These are phyloP conservation scores for Parasteatoda lunata DNA, from an alignment of 2,888 invertebrate genomes.

Conservation along the genomic window DNA sequence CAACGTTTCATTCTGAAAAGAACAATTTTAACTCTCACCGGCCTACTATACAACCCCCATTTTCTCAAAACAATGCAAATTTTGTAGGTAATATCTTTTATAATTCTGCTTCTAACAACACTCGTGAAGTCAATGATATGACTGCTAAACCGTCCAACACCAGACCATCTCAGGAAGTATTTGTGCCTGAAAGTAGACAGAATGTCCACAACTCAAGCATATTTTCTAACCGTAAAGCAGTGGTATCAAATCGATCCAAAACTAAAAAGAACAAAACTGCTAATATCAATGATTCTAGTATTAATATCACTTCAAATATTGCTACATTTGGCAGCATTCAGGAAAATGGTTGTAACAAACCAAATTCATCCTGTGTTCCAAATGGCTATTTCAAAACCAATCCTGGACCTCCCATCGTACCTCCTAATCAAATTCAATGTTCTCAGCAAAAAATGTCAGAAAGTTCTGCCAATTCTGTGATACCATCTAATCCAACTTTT, in stretches of 20 bases:
- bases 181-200: constrained; percentile 57
- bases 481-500: constrained; percentile 54
- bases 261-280: constrained; percentile 48
- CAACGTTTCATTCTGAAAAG: constrained; percentile 58
- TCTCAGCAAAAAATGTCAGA: constrained; percentile 54
- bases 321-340: constrained; percentile 33
- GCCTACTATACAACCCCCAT: constrained; percentile 34
- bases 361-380: constrained; percentile 46
- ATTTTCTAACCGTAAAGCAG: constrained; percentile 41
- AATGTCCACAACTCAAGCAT: constrained; percentile 31
- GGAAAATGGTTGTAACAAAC: constrained; percentile 40
- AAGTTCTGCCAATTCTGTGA: constrained; percentile 32
- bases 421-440: constrained; percentile 41
- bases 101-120: constrained; percentile 14
- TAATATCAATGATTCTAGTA: constrained; percentile 29
- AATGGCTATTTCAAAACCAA: constrained; percentile 61
- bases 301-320: constrained; percentile 42
- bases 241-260: constrained; percentile 46
- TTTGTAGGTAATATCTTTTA: constrained; percentile 61
- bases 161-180: constrained; percentile 61
- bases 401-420: constrained; percentile 39
- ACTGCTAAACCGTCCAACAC: constrained; percentile 57
- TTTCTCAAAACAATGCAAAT: constrained; percentile 55
- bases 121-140: constrained; percentile 46
- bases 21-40: constrained; percentile 36